Evolutionary conservation across 2,888 invertebrate genomes (phyloP), one percentile per base, ranked within the genome.

Genomic region (Cryptocephalus moraei): DNA sequence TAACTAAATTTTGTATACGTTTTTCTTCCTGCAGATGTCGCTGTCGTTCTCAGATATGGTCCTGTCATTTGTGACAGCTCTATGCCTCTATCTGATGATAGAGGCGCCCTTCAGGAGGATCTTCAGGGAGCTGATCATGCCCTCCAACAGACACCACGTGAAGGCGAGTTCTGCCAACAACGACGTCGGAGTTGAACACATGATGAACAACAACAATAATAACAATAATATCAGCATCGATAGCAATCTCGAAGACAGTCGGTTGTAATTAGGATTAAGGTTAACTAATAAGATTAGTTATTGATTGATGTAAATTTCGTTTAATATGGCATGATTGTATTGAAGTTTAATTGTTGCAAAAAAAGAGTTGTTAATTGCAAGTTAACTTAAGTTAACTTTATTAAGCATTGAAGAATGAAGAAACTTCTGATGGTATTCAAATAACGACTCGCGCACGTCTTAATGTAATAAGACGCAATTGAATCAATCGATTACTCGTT

Each of bases 51-150:
- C 76, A 0, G 73, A 76, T 4, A 71, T 76, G 49, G 68, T 74
- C n/a, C 62, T 73, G 56, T 71, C 78, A 0, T 73, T 75, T 45
- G n/a, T 72, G 1, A 62, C 69, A 1, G 71, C 78, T 1, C 61
- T 78, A 1, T 49, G 73, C 0, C 61, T 79, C 1, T 78, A 76
- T 68, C 61, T 80, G 1, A 53, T 76, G 8, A 73, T 73, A 1
- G 80, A 80, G 62, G 77, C 76, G 1, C 80, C 80, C 0, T 65
- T 73, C 8, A 73, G 75, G 50, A 77, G 75, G 41, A 62, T 79
- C 0, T 64, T 77, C 32, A 59, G 62, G 44, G 64, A 65, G 45
- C 45, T 69, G 8, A 48, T 69, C 47, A 59, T 61, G 52, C 62
- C 64, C 8, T 46, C 50, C 1, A 54, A 22, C 6, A 22, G 22